A percentile compares a stretch with the other conserved stretches of the same genome.
Evolutionary conservation across 2,888 invertebrate genomes (phyloP).

Genomic region (Hyposoter didymator): DNA sequence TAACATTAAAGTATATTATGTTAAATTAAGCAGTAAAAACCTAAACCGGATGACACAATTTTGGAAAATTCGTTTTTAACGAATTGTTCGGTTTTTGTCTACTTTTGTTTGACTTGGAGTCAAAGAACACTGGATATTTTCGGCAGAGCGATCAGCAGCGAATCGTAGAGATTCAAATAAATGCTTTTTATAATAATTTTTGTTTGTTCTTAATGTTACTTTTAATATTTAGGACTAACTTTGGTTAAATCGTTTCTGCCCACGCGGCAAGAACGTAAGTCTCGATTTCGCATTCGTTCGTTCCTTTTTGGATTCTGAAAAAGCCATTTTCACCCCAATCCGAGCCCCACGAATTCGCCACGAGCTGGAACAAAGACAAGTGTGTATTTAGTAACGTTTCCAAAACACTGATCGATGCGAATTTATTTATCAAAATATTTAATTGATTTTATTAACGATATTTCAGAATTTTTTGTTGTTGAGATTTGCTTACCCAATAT

Average conservation of each 20-base stretch:
- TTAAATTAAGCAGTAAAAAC: slow-evolving; percentile 67
- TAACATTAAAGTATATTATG: slow-evolving; percentile 59
- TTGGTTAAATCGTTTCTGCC: slow-evolving; percentile 85
- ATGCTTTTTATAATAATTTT: slow-evolving; percentile 70
- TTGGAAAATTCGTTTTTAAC: slow-evolving; percentile 39
- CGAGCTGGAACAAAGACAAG: slow-evolving; percentile 87
- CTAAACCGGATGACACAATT: slow-evolving; percentile 66
- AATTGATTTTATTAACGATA: not conserved
- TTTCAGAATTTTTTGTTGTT: not conserved
- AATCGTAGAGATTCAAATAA: slow-evolving; percentile 74
- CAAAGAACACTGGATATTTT: slow-evolving; percentile 26
- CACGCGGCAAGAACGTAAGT: slow-evolving; percentile 94
- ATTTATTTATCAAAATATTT: slow-evolving; percentile 18
- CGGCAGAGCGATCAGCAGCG: slow-evolving; percentile 48
- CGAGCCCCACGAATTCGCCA: slow-evolving; percentile 97
- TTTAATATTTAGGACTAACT: slow-evolving; percentile 41
- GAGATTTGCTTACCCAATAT: slow-evolving; percentile 90
- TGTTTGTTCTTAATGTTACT: slow-evolving; percentile 40
- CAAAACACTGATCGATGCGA: not conserved
- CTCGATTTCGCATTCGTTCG: slow-evolving; percentile 96
- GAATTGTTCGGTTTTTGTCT: slow-evolving; percentile 30
- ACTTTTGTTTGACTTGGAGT: slow-evolving; percentile 6
- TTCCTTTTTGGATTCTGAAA: slow-evolving; percentile 94
- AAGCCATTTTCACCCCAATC: slow-evolving; percentile 97
- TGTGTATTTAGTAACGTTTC: too few relatives aligned